Evolutionary conservation across 1,140 invertebrate genomes (phyloP).

Genomic region (Brachionus rotundiformis): DNA sequence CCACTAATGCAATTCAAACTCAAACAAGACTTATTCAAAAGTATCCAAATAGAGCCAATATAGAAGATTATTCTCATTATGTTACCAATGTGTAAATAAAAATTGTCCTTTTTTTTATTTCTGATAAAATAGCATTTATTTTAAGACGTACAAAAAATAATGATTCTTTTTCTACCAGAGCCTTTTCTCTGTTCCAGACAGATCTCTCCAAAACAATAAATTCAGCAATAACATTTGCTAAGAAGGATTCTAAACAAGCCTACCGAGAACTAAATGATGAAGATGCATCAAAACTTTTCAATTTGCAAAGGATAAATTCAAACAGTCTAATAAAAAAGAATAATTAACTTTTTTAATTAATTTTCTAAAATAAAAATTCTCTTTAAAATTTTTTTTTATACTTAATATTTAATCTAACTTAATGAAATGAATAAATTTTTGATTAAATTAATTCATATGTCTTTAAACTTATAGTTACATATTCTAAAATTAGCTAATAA

Average conservation of each 20-base stretch:
- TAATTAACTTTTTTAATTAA: too few species aligned
- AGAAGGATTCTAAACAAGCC: background rate
- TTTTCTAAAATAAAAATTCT: too few species aligned
- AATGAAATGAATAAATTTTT: too few species aligned
- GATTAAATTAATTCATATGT: background rate
- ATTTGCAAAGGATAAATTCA: background rate
- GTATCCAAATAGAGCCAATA: background rate
- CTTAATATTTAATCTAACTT: too few species aligned
- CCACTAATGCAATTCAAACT: conserved; percentile 12
- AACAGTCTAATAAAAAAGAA: conserved; percentile 25
- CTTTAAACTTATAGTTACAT: background rate
- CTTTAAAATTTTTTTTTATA: too few species aligned
- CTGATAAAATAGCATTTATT: background rate
- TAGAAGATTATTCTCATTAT: background rate
- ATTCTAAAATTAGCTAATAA: too few species aligned
- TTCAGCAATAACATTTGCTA: background rate
- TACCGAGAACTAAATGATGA: background rate
- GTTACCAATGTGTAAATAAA: background rate
- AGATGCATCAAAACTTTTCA: conserved; percentile 12
- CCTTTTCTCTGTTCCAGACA: background rate
- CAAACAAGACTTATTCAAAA: background rate
- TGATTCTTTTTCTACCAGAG: background rate
- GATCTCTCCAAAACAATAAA: background rate
- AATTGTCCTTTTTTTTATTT: too few species aligned
- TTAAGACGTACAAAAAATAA: conserved; percentile 1